Evolutionary conservation across 2,797 vertebrate species (phyloP).

Genomic region (Toxotes lorentzi): DNA sequence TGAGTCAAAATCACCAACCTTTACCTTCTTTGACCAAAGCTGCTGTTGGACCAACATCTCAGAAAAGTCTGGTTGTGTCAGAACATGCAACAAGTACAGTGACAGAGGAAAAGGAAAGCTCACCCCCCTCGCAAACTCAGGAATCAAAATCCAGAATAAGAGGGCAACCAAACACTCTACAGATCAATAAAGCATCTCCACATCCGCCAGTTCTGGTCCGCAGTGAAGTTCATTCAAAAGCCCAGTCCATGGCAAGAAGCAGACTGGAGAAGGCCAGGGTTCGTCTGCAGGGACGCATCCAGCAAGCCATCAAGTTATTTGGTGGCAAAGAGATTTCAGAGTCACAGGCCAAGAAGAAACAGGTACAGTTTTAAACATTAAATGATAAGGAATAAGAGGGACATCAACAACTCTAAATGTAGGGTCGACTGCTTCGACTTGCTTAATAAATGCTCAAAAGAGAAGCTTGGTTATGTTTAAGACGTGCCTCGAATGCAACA

Average conservation of each 20-base stretch:
- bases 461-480: not conserved
- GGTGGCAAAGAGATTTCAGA: slow-evolving; percentile 77
- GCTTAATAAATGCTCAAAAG: slow-evolving; percentile 2
- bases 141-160: slow-evolving; percentile 14
- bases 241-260: slow-evolving; percentile 76
- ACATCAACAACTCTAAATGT: not conserved
- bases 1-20: slow-evolving; percentile 1
- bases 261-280: slow-evolving; percentile 86
- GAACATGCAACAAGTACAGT: slow-evolving; percentile 4
- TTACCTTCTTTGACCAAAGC: not conserved
- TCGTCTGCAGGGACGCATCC: slow-evolving; percentile 85
- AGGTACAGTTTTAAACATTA: slow-evolving; percentile 79
- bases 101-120: not conserved
- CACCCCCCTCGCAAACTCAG: not conserved
- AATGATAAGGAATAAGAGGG: not conserved
- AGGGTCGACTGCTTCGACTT: not conserved
- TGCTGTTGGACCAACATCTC: slow-evolving; percentile 3
- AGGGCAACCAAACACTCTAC: slow-evolving; percentile 20
- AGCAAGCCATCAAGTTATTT: slow-evolving; percentile 84
- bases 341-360: slow-evolving; percentile 83
- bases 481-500: slow-evolving; percentile 5
- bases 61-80: slow-evolving; percentile 14
- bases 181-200: slow-evolving; percentile 18
- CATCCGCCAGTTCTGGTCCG: slow-evolving; percentile 43
- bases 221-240: slow-evolving; percentile 73